A percentile compares a stretch with the other conserved stretches of the same genome.
Conservation (phyloP, 2,113 vertebrate genomes). For the Solea solea region DNA sequence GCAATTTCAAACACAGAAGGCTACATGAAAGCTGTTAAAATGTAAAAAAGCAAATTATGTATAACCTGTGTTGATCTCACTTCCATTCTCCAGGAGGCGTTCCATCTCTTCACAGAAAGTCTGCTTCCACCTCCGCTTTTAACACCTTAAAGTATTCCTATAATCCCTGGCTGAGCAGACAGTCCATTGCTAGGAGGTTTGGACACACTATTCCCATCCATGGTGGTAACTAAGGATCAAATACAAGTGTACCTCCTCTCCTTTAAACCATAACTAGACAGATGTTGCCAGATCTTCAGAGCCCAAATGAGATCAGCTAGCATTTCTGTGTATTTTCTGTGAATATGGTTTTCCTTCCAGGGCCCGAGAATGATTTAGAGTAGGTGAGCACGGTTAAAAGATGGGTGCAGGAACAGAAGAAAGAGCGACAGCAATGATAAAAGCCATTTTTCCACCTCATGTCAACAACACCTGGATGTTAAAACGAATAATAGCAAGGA, state of each 20-base stretch:
- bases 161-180: conserved; percentile 84
- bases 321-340: not conserved
- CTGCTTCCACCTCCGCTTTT: conserved; percentile 86
- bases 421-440: too few species aligned
- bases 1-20: not conserved
- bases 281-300: not conserved
- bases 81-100: conserved; percentile 83
- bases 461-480: too few species aligned
- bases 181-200: conserved; percentile 86
- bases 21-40: not conserved
- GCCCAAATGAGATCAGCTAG: not conserved
- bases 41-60: not conserved
- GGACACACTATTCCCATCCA: conserved; percentile 45
- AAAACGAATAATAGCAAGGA: too few species aligned
- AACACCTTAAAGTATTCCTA: conserved; percentile 80
- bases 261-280: not conserved
- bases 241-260: not conserved
- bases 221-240: not conserved
- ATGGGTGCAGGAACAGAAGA: too few species aligned
- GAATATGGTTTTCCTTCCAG: too few species aligned
- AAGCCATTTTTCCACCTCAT: too few species aligned
- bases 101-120: conserved; percentile 88
- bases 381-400: too few species aligned
- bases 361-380: too few species aligned
- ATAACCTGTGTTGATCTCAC: conserved; percentile 44